Conservation (phyloP, 1,140 invertebrate genomes). For the Maconellicoccus hirsutus region DNA sequence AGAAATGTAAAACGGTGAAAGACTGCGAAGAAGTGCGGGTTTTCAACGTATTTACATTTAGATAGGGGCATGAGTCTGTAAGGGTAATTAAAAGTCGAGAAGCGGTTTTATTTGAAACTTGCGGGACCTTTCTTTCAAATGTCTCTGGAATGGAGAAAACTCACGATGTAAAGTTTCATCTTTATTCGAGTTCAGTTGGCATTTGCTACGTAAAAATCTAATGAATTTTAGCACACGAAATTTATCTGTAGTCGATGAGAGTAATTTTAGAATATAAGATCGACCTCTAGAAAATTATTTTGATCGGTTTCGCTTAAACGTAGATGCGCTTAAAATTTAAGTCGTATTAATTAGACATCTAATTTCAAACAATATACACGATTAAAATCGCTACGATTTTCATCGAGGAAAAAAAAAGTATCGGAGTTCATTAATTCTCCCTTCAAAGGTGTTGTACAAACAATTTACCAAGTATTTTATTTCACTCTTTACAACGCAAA, state of each 20-base stretch:
- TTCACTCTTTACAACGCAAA: neutral
- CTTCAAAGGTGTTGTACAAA: slow-evolving; percentile 7
- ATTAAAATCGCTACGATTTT: neutral
- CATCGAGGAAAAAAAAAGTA: neutral
- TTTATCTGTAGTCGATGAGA: too few relatives aligned
- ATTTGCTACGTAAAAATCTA: neutral
- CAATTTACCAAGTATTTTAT: slow-evolving; percentile 14
- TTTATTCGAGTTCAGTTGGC: neutral
- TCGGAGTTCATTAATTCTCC: neutral
- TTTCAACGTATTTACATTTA: slow-evolving; percentile 17
- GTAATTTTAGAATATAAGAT: too few relatives aligned
- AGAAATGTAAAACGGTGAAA: slow-evolving; percentile 19
- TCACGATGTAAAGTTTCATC: neutral
- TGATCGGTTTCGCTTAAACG: too few relatives aligned
- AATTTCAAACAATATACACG: too few relatives aligned
- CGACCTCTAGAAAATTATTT: too few relatives aligned
- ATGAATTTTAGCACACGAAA: neutral
- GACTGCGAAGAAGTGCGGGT: neutral
- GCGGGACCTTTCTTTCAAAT: slow-evolving; percentile 10
- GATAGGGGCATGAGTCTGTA: slow-evolving; percentile 18
- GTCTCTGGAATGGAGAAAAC: neutral
- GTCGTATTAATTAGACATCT: neutral
- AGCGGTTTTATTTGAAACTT: slow-evolving; percentile 20
- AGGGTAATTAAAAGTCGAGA: slow-evolving; percentile 20
- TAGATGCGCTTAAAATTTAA: neutral